These are phyloP conservation scores for Sebastolobus altivelis DNA, from an alignment of 2,797 vertebrate species.

Conservation along the genomic window DNA sequence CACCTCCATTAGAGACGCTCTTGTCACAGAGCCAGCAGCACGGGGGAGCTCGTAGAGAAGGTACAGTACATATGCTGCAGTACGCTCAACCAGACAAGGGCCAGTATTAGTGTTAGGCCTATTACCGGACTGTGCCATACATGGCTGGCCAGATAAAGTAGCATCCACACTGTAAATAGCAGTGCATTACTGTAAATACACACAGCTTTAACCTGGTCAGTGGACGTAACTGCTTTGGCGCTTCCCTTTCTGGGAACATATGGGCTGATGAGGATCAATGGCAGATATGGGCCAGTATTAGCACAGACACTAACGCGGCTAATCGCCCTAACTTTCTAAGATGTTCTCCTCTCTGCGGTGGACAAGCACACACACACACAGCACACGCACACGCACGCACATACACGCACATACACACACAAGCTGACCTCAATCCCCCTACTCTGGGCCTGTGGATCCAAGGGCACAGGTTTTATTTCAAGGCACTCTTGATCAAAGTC, in stretches of 20 bases:
- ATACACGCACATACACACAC: constrained; percentile 9
- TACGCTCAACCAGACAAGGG: constrained; percentile 18
- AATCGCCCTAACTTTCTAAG: constrained; percentile 81
- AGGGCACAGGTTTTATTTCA: constrained; percentile 46
- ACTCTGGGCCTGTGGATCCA: constrained; percentile 47
- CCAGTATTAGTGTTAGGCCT: constrained; percentile 35
- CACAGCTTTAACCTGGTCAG: constrained; percentile 57
- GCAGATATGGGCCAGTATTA: constrained; percentile 79
- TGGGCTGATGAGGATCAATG: constrained; percentile 73
- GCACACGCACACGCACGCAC: not conserved
- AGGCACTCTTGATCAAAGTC: constrained; percentile 25
- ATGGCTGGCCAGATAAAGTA: constrained; percentile 31
- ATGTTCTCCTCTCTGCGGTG: constrained; percentile 59
- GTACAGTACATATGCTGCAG: constrained; percentile 31
- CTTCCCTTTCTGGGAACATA: constrained; percentile 67
- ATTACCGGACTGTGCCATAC: constrained; percentile 23
- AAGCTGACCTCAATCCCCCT: constrained; percentile 75
- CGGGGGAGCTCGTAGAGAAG: constrained; percentile 12
- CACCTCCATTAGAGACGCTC: constrained; percentile 37
- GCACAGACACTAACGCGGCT: constrained; percentile 65
- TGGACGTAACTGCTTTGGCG: not conserved
- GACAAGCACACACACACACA: constrained; percentile 14
- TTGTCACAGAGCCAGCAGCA: constrained; percentile 27
- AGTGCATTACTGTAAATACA: constrained; percentile 63
- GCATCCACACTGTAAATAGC: constrained; percentile 59